phyloP scores from a whole-genome alignment of 1,140 invertebrate species.

The Plodia interpunctella region DNA sequence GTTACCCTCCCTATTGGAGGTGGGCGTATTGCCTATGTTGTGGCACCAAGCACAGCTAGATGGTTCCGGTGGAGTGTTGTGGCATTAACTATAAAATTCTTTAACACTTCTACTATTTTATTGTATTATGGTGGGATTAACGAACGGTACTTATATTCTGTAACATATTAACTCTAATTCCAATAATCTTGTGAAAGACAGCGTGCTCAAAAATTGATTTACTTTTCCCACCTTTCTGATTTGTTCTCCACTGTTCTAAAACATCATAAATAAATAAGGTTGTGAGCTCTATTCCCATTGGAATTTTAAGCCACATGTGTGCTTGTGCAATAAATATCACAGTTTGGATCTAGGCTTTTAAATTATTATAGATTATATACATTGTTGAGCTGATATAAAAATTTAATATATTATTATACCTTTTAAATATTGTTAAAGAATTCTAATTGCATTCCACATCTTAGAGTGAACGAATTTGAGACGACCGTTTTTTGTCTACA shows the following conservation, averaged over 20 bases:
- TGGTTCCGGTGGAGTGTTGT: constrained; percentile 58
- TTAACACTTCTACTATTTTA: constrained; percentile 39
- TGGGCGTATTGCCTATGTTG: constrained; percentile 75
- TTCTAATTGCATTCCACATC: constrained; percentile 79
- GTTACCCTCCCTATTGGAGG: constrained; percentile 76
- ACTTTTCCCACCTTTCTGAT: constrained; percentile 48
- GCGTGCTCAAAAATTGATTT: constrained; percentile 40
- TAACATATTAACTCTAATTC: constrained; percentile 35
- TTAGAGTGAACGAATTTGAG: constrained; percentile 76
- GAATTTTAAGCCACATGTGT: constrained; percentile 77
- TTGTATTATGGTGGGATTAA: constrained; percentile 5
- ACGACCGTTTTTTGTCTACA: constrained; percentile 75
- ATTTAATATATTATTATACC: constrained; percentile 80
- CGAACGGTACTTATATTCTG: constrained; percentile 3
- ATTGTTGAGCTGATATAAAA: constrained; percentile 79
- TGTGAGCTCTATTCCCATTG: constrained; percentile 77
- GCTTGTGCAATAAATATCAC: constrained; percentile 79
- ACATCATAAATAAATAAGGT: constrained; percentile 70
- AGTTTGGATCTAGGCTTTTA: constrained; percentile 79
- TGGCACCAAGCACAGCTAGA: constrained; percentile 73
- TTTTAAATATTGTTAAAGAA: constrained; percentile 78
- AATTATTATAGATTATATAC: constrained; percentile 79
- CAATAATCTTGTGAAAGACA: constrained; percentile 31
- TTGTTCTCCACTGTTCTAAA: constrained; percentile 56
- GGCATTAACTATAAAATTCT: constrained; percentile 39